Evolutionary conservation across 2,113 vertebrate species (phyloP).

Genomic region (Dicaeum eximium): DNA sequence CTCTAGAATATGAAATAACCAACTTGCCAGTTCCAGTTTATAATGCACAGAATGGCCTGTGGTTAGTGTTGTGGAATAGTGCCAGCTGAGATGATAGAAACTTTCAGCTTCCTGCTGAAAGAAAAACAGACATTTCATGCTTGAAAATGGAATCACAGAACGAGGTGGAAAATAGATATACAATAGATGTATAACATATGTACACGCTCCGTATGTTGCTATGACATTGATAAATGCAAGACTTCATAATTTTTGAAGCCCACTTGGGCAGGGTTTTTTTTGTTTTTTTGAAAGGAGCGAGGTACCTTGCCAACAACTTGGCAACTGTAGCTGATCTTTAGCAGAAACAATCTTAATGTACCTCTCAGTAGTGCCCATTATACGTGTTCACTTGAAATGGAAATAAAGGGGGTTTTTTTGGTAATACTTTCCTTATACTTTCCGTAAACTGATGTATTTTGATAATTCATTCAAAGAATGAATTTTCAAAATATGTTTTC

Average conservation of each 20-base stretch:
- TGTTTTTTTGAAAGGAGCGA: not conserved
- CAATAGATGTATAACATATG: not conserved
- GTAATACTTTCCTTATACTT: not conserved
- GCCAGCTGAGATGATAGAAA: not conserved
- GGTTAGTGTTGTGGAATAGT: not conserved
- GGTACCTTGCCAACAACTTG: not conserved
- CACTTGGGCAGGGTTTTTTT: not conserved
- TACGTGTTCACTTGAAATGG: not conserved
- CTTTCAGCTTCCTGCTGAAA: not conserved
- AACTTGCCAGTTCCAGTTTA: not conserved
- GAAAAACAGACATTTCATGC: not conserved
- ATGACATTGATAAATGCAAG: not conserved
- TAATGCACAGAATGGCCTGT: not conserved
- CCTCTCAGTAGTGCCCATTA: not conserved
- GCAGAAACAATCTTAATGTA: not conserved
- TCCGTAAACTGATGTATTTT: not conserved
- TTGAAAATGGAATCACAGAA: not conserved
- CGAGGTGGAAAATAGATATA: not conserved
- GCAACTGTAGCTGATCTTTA: not conserved
- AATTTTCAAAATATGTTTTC: not conserved
- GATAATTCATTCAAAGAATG: not conserved
- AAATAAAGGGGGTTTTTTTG: not conserved
- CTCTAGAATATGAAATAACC: not conserved
- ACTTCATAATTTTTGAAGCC: not conserved
- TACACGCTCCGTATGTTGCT: not conserved